Evolutionary conservation across 2,888 invertebrate genomes (phyloP), one percentile per base, ranked within the genome.

Genomic region (Diadromus collaris): DNA sequence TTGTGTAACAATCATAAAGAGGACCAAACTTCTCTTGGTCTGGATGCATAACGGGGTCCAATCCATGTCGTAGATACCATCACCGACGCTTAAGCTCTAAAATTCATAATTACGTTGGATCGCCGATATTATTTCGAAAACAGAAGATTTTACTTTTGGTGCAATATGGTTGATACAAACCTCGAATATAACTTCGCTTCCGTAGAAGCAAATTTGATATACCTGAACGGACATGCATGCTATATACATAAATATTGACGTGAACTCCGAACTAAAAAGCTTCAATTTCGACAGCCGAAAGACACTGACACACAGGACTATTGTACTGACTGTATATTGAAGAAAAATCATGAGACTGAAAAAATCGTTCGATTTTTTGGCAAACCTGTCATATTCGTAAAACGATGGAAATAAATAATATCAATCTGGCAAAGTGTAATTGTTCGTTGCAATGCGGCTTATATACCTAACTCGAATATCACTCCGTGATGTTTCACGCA

Each of bases 191-290:
- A 85, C 79, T 81, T 87, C 84, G 71, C 86, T 85, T 61, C 87
- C 88, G 29, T 85, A 85, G 84, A 84, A 87, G n/a, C 87, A 87
- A 27, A 84, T 84, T 5, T 85, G 65, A 69, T 85, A 88, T 21
- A 87, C 83, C 74, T 88, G 86, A 34, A 80, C 81, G 21, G 84
- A 21, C 82, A 84, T 81, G 44, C 77, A 65, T 5, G 58, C 73
- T 3, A 81, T 68, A 27, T 83, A 84, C n/a, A 81, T 34, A 24
- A 63, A n/a, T 41, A 81, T 61, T 4, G 79, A 81, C 7, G 71
- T 61, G 41, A 84, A 84, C 58, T 67, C 76, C 7, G 69, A 21
- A 41, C 68, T 83, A 27, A 81, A 56, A 38, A 76, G 19, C 6
- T 29, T 65, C 29, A 81, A 67, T 64, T 79, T 82, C 2, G 84